Conservation (phyloP, 2,113 vertebrate species). For the Neotragus pygmaeus region DNA sequence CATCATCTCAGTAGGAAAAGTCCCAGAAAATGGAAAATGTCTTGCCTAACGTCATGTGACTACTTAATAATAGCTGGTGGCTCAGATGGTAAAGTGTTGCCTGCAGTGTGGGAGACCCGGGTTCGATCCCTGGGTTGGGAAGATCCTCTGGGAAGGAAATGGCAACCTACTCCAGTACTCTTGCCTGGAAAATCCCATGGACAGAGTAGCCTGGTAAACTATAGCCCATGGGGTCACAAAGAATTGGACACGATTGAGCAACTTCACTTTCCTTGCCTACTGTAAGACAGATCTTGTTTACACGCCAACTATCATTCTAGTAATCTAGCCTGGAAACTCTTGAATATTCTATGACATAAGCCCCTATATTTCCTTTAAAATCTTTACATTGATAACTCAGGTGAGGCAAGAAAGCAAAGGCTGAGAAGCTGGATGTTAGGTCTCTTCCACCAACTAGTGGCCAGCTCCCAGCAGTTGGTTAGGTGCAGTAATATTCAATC, state of each 20-base stretch:
- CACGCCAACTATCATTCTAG: neutral
- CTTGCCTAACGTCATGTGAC: neutral
- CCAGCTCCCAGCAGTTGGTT: neutral
- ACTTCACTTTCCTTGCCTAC: neutral
- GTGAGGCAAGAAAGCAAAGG: neutral
- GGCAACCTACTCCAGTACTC: neutral
- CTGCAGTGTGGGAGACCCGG: neutral
- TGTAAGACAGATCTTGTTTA: neutral
- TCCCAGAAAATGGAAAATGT: neutral
- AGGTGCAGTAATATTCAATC: neutral
- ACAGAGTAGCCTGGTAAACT: neutral
- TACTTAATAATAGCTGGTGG: neutral
- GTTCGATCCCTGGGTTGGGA: neutral
- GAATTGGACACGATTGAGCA: accelerated
- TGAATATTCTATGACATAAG: neutral
- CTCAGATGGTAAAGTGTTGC: neutral
- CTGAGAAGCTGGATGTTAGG: neutral
- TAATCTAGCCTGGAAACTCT: neutral
- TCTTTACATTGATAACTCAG: neutral
- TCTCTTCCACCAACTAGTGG: neutral
- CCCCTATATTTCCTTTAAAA: neutral
- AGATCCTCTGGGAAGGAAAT: neutral
- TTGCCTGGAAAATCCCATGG: neutral
- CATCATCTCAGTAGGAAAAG: neutral
- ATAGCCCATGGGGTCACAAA: neutral